Conservation (phyloP, 2,888 invertebrate genomes). For the Parnassius mnemosyne region DNA sequence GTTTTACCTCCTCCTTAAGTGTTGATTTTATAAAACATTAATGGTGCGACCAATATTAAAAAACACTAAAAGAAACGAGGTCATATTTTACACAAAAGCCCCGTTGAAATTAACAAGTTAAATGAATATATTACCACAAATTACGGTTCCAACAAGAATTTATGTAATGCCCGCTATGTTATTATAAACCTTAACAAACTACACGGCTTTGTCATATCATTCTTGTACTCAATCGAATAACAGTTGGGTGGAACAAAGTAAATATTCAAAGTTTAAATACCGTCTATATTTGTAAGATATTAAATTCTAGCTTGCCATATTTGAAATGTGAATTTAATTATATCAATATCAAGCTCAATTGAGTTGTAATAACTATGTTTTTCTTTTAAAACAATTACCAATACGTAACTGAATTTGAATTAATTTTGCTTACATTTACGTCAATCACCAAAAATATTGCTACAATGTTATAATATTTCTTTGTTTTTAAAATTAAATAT, state of each 20-base stretch:
- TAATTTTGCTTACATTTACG: no score
- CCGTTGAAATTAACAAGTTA: not conserved
- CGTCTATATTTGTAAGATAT: slow-evolving; percentile 4
- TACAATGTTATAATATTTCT: no score
- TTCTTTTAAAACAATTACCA: not conserved
- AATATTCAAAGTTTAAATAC: slow-evolving; percentile 14
- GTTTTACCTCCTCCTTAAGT: no score
- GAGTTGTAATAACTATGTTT: slow-evolving; percentile 2
- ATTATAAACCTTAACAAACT: slow-evolving; percentile 6
- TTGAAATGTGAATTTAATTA: slow-evolving; percentile 11
- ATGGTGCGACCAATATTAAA: no score
- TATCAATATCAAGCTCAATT: not conserved
- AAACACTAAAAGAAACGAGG: no score
- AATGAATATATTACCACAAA: not conserved
- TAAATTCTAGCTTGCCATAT: slow-evolving; percentile 2
- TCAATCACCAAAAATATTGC: no score
- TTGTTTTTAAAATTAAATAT: no score
- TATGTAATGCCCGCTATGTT: slow-evolving; percentile 6
- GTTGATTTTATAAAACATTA: no score
- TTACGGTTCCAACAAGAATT: slow-evolving; percentile 2
- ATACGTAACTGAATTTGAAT: not conserved
- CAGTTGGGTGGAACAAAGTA: slow-evolving; percentile 15
- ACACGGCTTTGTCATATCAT: slow-evolving; percentile 8
- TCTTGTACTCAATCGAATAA: slow-evolving; percentile 15
- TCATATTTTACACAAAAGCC: not conserved